Conservation (phyloP, 2,888 invertebrate species). For the Papilio protenor region DNA sequence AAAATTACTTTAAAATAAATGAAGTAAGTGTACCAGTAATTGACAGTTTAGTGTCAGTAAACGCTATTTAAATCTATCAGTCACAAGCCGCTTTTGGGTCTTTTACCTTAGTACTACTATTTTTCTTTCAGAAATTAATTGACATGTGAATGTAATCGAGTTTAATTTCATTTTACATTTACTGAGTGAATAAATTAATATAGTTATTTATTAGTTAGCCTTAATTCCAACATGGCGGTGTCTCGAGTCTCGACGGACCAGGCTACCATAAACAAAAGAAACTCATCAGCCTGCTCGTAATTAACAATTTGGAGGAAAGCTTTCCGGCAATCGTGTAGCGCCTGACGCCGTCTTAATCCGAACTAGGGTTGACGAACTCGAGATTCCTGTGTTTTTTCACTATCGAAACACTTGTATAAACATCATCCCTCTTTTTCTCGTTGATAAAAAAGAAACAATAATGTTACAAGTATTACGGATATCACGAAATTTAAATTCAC, state of each 20-base stretch:
- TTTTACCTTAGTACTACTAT: no score
- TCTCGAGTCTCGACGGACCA: constrained; percentile 18
- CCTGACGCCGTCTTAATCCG: constrained; percentile 19
- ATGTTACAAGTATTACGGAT: background rate
- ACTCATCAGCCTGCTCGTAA: constrained; percentile 33
- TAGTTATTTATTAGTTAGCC: constrained; percentile 14
- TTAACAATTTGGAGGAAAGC: constrained; percentile 38
- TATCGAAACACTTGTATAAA: background rate
- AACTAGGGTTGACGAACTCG: constrained; percentile 17
- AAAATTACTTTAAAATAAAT: no score
- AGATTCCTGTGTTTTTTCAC: background rate
- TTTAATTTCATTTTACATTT: background rate
- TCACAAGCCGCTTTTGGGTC: no score
- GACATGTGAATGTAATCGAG: no score
- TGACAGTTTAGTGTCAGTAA: no score
- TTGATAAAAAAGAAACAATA: background rate
- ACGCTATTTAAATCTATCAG: no score
- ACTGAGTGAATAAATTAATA: background rate
- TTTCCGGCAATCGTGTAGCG: constrained; percentile 30
- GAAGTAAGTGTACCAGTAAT: no score
- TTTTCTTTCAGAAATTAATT: no score
- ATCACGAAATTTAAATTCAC: background rate
- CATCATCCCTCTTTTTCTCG: background rate
- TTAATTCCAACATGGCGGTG: constrained; percentile 10
- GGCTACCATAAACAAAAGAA: constrained; percentile 26